Base-by-base conservation (phyloP, 2,797 vertebrate genomes). In the Zonotrichia albicollis region DNA sequence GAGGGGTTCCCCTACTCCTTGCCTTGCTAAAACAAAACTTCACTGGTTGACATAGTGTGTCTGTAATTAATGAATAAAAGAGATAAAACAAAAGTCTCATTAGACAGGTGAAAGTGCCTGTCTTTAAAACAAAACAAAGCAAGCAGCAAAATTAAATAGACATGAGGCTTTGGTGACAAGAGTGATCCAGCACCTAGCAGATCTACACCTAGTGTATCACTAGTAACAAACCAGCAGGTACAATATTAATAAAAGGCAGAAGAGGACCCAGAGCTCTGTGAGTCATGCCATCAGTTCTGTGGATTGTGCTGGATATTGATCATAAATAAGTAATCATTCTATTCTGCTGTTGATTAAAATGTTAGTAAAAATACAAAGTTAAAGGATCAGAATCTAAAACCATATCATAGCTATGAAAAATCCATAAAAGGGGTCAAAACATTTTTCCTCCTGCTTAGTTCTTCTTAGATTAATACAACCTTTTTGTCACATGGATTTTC, bases 271-370 rank as follows among this genome's bases (percentile, higher is more conserved):
- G 40, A 92, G 18, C 22, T 80, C 36, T 68, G 10, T 67, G 51
- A 3, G 0, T 80, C 34, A 46, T 38, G 10, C 15, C 72, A 94
- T 91, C 54, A 75, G 0, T 92, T 93, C 77, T 80, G 57, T 65
- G 30, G 32, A 50, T 48, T 89, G 30, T 74, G 62, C n/a, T 85
- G 25, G 68, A 62, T 93, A 89, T 85, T 68, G 86, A 83, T 84
- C 38, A 90, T 80, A 94, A 95, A 94, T 84, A 93, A 93, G 57
- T 89, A 87, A 95, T 90, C 32, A 10, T 83, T 89, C n/a, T 10
- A 51, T 92, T 89, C 42, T 50, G 20, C 8, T 90, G 42, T 43
- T 92, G 93, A 90, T 84, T 93, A 90, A 94, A 92, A 87, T 80
- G 78, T 68, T 90, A 84, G 34, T 16, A 82, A 87, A 96, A 86